A percentile compares a stretch with the other conserved stretches of the same genome.
These are phyloP conservation scores for Oreochromis aureus DNA, from an alignment of 2,113 vertebrate genomes.

Conservation along the genomic window DNA sequence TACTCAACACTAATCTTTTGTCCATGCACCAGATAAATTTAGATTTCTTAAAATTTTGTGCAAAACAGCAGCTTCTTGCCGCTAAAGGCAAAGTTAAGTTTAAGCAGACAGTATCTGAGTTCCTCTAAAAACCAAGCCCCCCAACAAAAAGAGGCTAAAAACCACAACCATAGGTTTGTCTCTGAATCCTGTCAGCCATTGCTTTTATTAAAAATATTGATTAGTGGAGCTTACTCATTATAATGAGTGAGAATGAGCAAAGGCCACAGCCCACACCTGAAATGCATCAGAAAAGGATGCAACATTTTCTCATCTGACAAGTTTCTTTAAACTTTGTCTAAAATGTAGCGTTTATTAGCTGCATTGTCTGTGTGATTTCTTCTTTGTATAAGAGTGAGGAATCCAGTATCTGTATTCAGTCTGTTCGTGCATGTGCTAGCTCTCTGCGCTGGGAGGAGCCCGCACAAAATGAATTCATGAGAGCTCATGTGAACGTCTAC, in stretches of 20 bases:
- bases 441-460: background rate
- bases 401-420: background rate
- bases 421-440: background rate
- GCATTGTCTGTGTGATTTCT: rapidly evolving
- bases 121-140: background rate
- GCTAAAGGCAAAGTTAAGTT: background rate
- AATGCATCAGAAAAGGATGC: background rate
- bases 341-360: background rate
- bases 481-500: background rate
- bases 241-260: background rate
- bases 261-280: background rate
- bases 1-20: background rate
- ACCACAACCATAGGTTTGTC: background rate
- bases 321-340: background rate
- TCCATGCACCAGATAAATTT: background rate
- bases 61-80: background rate
- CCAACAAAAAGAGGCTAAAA: background rate
- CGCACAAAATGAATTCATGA: background rate
- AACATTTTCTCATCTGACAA: background rate
- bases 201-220: background rate
- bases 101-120: background rate
- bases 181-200: background rate
- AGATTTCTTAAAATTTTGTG: background rate
- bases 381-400: background rate
- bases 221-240: background rate